Percentiles rank a stretch among this genome's conserved stretches.
Evolutionary conservation across 2,888 invertebrate species (phyloP).

Genomic region (Allacma fusca): DNA sequence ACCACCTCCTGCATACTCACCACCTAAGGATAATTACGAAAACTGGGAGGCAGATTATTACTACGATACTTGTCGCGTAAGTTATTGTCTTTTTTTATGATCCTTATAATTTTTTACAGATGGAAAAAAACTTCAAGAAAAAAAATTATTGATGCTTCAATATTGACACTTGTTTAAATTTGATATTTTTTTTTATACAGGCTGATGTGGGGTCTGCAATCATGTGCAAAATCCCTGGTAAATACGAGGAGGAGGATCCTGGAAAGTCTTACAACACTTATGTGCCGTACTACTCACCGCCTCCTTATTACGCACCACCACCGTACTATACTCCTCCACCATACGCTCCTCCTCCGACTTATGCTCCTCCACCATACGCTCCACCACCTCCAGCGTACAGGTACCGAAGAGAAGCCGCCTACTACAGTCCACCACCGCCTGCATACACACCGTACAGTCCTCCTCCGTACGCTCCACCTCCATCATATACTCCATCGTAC

Average conservation of each 20-base stretch:
- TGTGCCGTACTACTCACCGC: slow-evolving; percentile 37
- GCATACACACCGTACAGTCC: slow-evolving; percentile 35
- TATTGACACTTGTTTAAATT: too few relatives aligned
- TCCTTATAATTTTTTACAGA: too few relatives aligned
- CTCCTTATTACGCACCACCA: slow-evolving; percentile 21
- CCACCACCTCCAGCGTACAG: slow-evolving; percentile 35
- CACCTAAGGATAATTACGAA: slow-evolving; percentile 39
- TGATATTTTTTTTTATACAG: slow-evolving; percentile 38
- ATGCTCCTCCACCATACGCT: slow-evolving; percentile 10
- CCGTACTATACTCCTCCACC: slow-evolving; percentile 16
- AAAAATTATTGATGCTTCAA: too few relatives aligned
- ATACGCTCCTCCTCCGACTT: slow-evolving; percentile 39
- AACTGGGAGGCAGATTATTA: slow-evolving; percentile 61
- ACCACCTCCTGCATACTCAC: slow-evolving; percentile 39
- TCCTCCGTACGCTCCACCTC: slow-evolving; percentile 35
- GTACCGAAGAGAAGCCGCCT: not conserved
- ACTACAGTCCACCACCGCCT: slow-evolving; percentile 35
- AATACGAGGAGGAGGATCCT: slow-evolving; percentile 57
- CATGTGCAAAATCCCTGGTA: slow-evolving; percentile 58
- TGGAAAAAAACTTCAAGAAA: too few relatives aligned
- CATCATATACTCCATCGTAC: slow-evolving; percentile 32
- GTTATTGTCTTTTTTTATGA: slow-evolving; percentile 38
- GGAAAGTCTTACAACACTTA: slow-evolving; percentile 55
- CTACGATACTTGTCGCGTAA: slow-evolving; percentile 61
- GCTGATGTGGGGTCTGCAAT: slow-evolving; percentile 60